These are phyloP conservation scores for Andrena dorsata DNA, from an alignment of 2,888 invertebrate species.

Conservation along the genomic window DNA sequence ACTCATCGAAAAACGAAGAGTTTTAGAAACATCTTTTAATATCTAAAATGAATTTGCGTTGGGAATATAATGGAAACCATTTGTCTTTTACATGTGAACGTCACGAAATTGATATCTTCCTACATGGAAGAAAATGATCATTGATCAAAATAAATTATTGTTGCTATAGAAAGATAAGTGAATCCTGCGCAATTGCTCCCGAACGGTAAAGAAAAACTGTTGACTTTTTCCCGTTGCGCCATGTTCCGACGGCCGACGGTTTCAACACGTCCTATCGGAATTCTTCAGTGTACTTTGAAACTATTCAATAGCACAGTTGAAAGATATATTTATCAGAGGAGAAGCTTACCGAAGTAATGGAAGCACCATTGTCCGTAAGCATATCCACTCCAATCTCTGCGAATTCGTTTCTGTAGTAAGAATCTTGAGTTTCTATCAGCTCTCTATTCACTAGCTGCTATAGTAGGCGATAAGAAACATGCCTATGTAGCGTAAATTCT, in stretches of 20 bases:
- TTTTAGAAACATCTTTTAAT: background rate
- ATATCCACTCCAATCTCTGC: background rate
- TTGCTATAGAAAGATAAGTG: background rate
- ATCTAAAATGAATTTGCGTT: background rate
- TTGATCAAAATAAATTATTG: background rate
- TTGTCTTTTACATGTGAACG: background rate
- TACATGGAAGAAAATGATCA: background rate
- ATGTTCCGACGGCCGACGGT: slow-evolving; percentile 82
- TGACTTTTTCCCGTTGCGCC: slow-evolving; percentile 30
- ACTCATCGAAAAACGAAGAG: background rate
- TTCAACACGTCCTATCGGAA: slow-evolving; percentile 20
- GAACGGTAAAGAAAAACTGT: background rate
- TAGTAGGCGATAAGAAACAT: too few species aligned
- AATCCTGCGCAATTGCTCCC: background rate
- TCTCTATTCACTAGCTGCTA: too few species aligned
- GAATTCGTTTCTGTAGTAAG: background rate
- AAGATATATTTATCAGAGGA: background rate
- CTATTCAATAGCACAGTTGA: background rate
- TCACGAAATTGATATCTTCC: slow-evolving; percentile 1
- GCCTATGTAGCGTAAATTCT: too few species aligned
- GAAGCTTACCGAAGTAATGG: background rate
- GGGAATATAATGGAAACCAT: background rate
- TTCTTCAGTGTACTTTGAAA: background rate
- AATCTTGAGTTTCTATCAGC: background rate
- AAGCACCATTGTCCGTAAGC: too few species aligned